Conservation (phyloP, 2,888 invertebrate species). For the Clepsis dumicolana region DNA sequence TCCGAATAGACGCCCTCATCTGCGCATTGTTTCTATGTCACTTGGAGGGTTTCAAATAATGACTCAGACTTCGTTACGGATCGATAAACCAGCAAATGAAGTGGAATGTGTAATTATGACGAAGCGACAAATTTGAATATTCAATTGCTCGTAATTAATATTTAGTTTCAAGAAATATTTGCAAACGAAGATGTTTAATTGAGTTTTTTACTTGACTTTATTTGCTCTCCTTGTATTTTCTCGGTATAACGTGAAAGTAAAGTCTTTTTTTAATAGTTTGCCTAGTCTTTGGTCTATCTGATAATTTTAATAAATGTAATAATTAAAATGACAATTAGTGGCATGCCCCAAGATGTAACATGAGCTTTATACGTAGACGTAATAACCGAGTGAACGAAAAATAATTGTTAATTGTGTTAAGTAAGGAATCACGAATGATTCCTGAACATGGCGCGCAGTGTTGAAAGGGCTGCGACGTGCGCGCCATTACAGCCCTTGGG, state of each 20-base stretch:
- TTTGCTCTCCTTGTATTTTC: not conserved
- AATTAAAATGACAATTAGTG: no score
- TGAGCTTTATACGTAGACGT: no score
- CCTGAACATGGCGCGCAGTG: no score
- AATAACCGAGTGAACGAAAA: no score
- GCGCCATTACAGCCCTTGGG: no score
- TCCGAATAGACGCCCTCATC: not conserved
- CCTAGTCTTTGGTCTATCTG: no score
- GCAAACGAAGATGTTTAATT: not conserved
- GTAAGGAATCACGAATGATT: no score
- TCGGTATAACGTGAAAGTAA: not conserved
- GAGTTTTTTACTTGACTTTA: not conserved
- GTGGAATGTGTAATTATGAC: constrained; percentile 17
- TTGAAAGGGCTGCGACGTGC: no score
- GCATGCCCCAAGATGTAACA: no score
- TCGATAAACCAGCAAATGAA: constrained; percentile 24
- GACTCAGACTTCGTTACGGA: constrained; percentile 51
- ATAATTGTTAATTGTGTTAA: no score
- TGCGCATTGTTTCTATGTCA: not conserved
- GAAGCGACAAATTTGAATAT: not conserved
- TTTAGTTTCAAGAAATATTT: not conserved
- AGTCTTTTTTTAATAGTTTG: no score
- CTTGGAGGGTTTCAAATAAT: not conserved
- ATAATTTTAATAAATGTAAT: no score
- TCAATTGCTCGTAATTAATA: constrained; percentile 1